Base-by-base conservation (phyloP, 2,888 invertebrate genomes). In the Torymus tubicola region DNA sequence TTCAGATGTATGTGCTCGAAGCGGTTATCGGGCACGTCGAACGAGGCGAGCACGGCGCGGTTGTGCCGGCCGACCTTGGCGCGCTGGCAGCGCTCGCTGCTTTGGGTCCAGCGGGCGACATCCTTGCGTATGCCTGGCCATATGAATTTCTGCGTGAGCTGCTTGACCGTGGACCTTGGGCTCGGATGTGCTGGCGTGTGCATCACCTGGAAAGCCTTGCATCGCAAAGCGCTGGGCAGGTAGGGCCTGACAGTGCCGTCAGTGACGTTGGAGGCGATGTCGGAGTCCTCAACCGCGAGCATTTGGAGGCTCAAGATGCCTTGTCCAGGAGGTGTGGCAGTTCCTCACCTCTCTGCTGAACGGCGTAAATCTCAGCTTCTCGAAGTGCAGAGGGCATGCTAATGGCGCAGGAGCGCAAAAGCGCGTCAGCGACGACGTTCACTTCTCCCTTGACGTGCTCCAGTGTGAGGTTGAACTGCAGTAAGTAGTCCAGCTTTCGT, bases 1-100 rank as follows among this genome's bases (percentile, higher is more conserved):
- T 91, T 90, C 0, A 89, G 80, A 73, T 90, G 88, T 1, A 90
- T 78, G 72, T 88, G 85, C 14, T 81, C 70, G 82, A 91, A 88
- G 8, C 89, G 81, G 4, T 77, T 78, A 10, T 82, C 76, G 4
- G 88, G 88, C 3, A 16, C 58, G 14, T 14, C 16, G 58, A 70
- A 58, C 2, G 10, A 11, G 8, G 21, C 55, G 12, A 68, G 14
- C 2, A 57, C 55, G 2, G n/a, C 53, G 1, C 68, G 10, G 57
- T 68, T 68, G 16, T 87, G 90, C 24, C 88, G 79, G 0, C 77
- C 58, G 0, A 90, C 80, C 18, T 80, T 80, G 52, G 67, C n/a
- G 18, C 18, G 64, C 42, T 81, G 81, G 55, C 78, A 81, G 10
- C 21, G 58, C 12, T 71, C 13, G n/a, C 81, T 78, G 5, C 21